Conservation (phyloP, 2,113 vertebrate genomes). For the Callipepla californica region DNA sequence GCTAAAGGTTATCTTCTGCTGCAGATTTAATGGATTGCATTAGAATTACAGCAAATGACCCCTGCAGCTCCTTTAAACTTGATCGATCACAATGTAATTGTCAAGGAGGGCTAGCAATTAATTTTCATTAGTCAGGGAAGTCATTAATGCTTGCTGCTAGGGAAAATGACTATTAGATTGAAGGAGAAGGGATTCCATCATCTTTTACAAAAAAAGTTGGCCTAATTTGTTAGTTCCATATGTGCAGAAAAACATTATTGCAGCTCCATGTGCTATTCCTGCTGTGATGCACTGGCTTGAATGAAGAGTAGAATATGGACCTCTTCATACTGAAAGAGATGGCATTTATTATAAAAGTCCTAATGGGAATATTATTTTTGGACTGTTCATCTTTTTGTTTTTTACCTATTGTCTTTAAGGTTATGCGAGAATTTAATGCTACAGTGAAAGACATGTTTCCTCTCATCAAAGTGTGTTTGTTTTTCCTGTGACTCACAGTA, state of each 20-base stretch:
- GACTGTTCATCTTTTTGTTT: not conserved
- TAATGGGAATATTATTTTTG: not conserved
- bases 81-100: slow-evolving; percentile 79
- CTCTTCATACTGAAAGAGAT: not conserved
- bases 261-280: not conserved
- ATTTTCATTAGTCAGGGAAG: slow-evolving; percentile 80
- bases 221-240: slow-evolving; percentile 26
- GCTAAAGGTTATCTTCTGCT: slow-evolving; percentile 77
- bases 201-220: slow-evolving; percentile 66
- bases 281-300: not conserved
- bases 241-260: not conserved
- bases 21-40: slow-evolving; percentile 77
- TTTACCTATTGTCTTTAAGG: not conserved
- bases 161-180: slow-evolving; percentile 63
- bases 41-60: slow-evolving; percentile 79
- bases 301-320: not conserved
- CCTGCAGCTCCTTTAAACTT: slow-evolving; percentile 74
- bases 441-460: not conserved
- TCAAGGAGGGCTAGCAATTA: slow-evolving; percentile 76
- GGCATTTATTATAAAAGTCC: not conserved
- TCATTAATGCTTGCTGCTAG: slow-evolving; percentile 72
- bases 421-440: not conserved
- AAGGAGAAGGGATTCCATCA: slow-evolving; percentile 58
- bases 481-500: not conserved
- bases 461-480: not conserved